These are phyloP conservation scores for Carlito syrichta DNA, from an alignment of 2,113 vertebrate species.

Conservation along the genomic window DNA sequence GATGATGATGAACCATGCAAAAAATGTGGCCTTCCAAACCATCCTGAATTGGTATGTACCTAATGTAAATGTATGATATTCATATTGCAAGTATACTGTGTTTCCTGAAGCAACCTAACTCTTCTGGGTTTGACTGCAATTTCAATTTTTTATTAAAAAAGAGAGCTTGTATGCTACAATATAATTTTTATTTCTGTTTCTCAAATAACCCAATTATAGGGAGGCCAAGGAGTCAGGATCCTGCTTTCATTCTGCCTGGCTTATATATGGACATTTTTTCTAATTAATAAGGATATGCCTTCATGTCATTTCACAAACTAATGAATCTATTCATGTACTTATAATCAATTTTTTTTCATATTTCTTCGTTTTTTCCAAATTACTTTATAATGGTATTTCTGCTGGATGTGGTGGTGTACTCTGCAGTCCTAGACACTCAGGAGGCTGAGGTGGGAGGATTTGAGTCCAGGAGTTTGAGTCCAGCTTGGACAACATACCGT, in stretches of 20 bases:
- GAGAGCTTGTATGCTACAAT: not conserved
- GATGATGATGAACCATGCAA: slow-evolving; percentile 95
- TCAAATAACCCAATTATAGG: not conserved
- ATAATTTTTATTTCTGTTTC: slow-evolving; percentile 6
- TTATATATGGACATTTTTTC: not conserved
- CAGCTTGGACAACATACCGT: not conserved
- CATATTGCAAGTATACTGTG: not conserved
- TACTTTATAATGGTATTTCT: slow-evolving; percentile 8
- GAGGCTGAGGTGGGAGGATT: not conserved
- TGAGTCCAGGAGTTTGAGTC: not conserved
- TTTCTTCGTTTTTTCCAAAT: not conserved
- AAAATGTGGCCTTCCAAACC: slow-evolving; percentile 97
- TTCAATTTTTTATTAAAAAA: not conserved
- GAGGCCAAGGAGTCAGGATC: not conserved
- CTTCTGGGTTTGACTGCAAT: not conserved
- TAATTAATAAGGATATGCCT: not conserved
- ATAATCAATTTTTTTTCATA: not conserved
- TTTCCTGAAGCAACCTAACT: not conserved
- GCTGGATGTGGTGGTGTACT: not conserved
- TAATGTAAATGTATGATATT: not conserved
- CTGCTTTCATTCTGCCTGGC: not conserved
- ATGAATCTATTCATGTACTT: not conserved
- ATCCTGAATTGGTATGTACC: slow-evolving; percentile 93
- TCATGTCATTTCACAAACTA: not conserved
- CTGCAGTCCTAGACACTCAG: not conserved